These are phyloP conservation scores for Metallyticus violacea DNA, from an alignment of 2,888 invertebrate genomes.

Conservation along the genomic window DNA sequence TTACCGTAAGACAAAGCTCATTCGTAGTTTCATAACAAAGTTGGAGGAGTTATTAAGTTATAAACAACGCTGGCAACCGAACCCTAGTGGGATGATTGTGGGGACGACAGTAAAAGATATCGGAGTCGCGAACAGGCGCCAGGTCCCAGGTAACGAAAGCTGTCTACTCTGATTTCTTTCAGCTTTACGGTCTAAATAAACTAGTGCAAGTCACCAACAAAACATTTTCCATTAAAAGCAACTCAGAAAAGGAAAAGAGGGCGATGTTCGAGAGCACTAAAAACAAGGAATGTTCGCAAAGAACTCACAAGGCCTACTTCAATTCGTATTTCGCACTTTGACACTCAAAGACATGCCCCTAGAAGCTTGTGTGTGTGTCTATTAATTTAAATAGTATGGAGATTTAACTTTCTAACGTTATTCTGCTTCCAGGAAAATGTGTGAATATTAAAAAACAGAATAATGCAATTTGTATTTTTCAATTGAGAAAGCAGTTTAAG, in stretches of 20 bases:
- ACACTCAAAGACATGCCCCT: no score
- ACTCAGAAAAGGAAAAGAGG: neutral
- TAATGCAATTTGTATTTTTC: no score
- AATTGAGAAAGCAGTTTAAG: no score
- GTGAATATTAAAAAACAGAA: no score
- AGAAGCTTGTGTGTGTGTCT: no score
- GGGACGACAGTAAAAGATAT: neutral
- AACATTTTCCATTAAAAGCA: neutral
- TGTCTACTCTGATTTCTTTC: neutral
- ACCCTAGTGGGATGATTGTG: neutral
- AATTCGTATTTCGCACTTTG: no score
- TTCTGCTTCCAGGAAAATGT: no score
- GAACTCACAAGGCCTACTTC: neutral
- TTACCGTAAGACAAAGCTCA: no score
- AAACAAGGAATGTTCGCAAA: neutral
- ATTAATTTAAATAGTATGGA: no score
- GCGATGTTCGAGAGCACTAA: neutral
- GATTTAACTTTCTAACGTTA: no score
- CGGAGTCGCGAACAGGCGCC: neutral
- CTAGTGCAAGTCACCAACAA: neutral
- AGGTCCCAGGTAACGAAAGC: neutral
- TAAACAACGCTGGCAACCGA: neutral
- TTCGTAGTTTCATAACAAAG: no score
- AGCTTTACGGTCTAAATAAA: neutral
- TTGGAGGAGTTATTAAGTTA: no score